These are phyloP conservation scores for Fissipunctia ypsillon DNA, from an alignment of 2,888 invertebrate genomes.

Conservation along the genomic window DNA sequence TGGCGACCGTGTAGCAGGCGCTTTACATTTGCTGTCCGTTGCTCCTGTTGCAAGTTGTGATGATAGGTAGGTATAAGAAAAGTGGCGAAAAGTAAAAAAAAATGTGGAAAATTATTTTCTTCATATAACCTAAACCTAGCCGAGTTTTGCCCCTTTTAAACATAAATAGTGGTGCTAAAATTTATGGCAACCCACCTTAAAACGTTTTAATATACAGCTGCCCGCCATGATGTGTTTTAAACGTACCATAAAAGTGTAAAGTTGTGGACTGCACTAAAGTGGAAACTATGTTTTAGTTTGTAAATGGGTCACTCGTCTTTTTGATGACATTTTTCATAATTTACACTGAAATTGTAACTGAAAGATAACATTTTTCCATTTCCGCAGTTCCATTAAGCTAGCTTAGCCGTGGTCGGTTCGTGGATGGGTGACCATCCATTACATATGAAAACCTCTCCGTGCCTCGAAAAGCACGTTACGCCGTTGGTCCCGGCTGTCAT, in stretches of 20 bases:
- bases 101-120: not conserved
- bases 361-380: not conserved
- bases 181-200: constrained; percentile 9
- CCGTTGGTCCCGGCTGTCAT: too few species aligned
- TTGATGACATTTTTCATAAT: not conserved
- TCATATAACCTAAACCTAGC: not conserved
- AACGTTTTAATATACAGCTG: constrained; percentile 33
- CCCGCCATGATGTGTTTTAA: constrained; percentile 47
- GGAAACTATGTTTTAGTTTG: constrained; percentile 26
- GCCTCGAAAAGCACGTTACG: too few species aligned
- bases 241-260: constrained; percentile 33
- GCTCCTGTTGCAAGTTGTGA: not conserved
- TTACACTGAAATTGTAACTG: not conserved
- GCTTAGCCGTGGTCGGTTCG: too few species aligned
- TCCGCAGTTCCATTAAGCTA: too few species aligned
- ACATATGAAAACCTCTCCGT: too few species aligned
- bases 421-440: too few species aligned
- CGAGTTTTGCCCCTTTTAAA: not conserved
- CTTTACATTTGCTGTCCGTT: not conserved
- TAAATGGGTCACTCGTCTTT: constrained; percentile 2
- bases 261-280: constrained; percentile 14
- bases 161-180: not conserved
- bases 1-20: too few species aligned
- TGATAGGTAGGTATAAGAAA: too few species aligned
- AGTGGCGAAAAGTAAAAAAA: not conserved